Percentiles rank a stretch among this genome's conserved stretches.
phyloP scores from a whole-genome alignment of 2,797 vertebrate genomes.

The Valencia hispanica region DNA sequence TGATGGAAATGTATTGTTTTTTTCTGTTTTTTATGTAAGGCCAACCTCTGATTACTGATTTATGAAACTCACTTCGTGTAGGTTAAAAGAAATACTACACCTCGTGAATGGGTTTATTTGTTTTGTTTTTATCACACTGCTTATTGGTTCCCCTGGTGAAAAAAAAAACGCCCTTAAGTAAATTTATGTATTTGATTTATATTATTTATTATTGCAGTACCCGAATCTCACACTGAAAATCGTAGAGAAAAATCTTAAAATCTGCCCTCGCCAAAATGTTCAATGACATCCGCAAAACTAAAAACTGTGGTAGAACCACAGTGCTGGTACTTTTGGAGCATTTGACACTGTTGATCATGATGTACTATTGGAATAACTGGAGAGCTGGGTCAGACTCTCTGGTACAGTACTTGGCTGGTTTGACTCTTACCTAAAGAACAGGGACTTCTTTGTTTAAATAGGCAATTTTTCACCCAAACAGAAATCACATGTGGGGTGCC shows the following conservation, averaged over 20 bases:
- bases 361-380: too few relatives aligned
- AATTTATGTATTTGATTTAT: neutral
- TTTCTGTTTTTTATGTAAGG: neutral
- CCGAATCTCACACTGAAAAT: neutral
- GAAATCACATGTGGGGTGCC: too few relatives aligned
- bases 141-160: neutral
- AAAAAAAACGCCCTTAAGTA: neutral
- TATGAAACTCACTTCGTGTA: neutral
- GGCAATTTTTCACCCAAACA: too few relatives aligned
- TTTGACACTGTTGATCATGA: too few relatives aligned
- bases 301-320: too few relatives aligned
- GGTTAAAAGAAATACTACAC: neutral
- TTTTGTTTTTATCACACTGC: neutral
- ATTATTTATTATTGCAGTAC: neutral
- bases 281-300: too few relatives aligned
- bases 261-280: too few relatives aligned
- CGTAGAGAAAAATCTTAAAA: neutral
- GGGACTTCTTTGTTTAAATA: too few relatives aligned
- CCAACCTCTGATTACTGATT: conserved; percentile 8
- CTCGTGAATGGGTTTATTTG: neutral
- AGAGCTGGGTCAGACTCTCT: too few relatives aligned
- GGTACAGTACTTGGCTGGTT: too few relatives aligned
- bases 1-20: conserved; percentile 19
- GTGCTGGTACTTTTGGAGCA: too few relatives aligned
- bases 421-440: too few relatives aligned